Base-by-base conservation (phyloP, 37 sponge, comb jelly and placozoan genomes). In the Geodia barretti region DNA sequence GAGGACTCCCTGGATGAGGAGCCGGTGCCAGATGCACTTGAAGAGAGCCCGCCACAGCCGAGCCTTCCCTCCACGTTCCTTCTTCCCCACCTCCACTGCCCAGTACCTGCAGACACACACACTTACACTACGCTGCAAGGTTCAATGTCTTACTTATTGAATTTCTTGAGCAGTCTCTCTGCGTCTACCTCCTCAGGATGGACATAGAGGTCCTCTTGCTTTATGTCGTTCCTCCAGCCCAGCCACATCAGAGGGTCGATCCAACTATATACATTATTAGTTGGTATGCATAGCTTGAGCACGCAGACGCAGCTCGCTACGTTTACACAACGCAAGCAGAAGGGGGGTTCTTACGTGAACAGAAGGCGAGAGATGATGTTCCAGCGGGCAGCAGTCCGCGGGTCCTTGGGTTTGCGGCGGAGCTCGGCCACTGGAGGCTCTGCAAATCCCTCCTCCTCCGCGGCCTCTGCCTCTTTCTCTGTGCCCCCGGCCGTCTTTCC, bases 191-290 rank as follows among this genome's bases (percentile, higher is more conserved):
- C 83, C 0, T 28, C 42, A 8, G 87, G 79, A 30, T 84, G 80
- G 0, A 60, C 78, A 60, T 85, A 90, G 23, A 90, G 74, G 40
- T 90, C 91, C 9, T 33, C 39, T 7, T 81, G 82, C 23, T 72
- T 36, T 1, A 90, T 78, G 5, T 39, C 36, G 25, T 79, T 74
- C 38, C 80, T 43, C 59, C 43, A 75, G 25, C 90, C 90, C 2
- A 41, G 8, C 69, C 66, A 84, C 24, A 89, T 70, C 25, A 89
- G 75, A 28, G 90, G 74, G 35, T 89, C 85, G 31, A 89, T 24
- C 90, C 90, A 89, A 41, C 90, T 89, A 31, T 21, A 37, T 32
- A 2, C 3, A 43, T 26, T 39, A n/a, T 24, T 19, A 76, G 29
- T 24, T n/a, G n/a, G n/a, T n/a, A n/a, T n/a, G n/a, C n/a, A n/a